Evolutionary conservation across 2,888 invertebrate species (phyloP), one percentile per base, ranked within the genome.

Genomic region (Cyaniris semiargus): DNA sequence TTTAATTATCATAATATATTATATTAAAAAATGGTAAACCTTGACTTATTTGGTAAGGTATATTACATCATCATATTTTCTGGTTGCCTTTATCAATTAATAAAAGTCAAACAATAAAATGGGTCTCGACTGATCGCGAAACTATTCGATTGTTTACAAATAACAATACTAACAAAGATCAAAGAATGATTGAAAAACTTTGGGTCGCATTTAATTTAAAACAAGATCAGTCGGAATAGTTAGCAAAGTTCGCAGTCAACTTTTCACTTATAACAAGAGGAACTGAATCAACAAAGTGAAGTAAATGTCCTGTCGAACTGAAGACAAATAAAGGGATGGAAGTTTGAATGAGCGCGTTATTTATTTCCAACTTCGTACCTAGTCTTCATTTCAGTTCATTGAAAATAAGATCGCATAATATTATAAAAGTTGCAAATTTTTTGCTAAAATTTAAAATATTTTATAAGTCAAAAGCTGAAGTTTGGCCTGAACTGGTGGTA

Each of bases 181-280:
- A 74, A 74, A 27, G 53, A 74, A 74, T 53, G 48, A 74, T 74
- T 48, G 74, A 74, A 48, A 74, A 74, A 53, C 74, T 74, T 74
- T 53, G 44, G 48, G 48, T 53, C 44, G 53, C 44, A 74, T 74
- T 74, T 74, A 74, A 74, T 74, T 74, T 74, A 74, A 74, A 74
- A 53, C 74, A 74, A 74, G 74, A 74, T 74, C 74, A 74, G 74
- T 74, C 48, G 27, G 27, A 23, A 53, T 74, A 74, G 74, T 74
- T 74, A 74, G 53, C 31, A 23, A 74, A 74, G 74, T 74, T 74
- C 53, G 7, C 74, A 74, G 74, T 74, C 53, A 74, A 74, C 74
- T 74, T 74, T 74, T 53, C 74, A 74, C 74, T 74, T 74, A 74
- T 74, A 74, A 74, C 74, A 74, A 74, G 74, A 74, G 74, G 74